Conservation (phyloP, 2,113 vertebrate species). For the Daphoenositta chrysoptera region DNA sequence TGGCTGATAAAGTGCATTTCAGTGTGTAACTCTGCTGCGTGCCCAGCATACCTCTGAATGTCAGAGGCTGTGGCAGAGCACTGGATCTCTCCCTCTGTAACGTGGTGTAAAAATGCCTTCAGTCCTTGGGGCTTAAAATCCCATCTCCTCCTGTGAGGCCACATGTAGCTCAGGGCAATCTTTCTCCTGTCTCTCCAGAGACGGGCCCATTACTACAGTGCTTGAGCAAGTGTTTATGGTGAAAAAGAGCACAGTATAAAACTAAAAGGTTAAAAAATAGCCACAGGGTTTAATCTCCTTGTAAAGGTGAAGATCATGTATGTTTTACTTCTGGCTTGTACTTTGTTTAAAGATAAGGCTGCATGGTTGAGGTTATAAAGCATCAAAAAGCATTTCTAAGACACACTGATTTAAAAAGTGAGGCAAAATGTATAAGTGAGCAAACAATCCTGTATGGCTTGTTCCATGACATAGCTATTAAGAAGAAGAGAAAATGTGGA, state of each 20-base stretch:
- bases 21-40: background rate
- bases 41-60: background rate
- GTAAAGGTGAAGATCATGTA: background rate
- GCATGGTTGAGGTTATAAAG: background rate
- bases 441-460: background rate
- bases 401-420: background rate
- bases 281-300: background rate
- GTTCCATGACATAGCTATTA: background rate
- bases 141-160: slow-evolving; percentile 8
- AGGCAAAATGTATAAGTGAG: background rate
- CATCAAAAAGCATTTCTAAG: background rate
- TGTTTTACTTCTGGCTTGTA: background rate
- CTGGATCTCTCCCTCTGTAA: background rate
- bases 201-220: background rate
- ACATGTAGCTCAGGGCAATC: background rate
- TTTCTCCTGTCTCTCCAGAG: background rate
- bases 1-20: background rate
- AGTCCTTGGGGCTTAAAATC: background rate
- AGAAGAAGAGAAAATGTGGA: background rate
- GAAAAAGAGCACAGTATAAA: background rate
- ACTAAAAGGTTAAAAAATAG: slow-evolving; percentile 9
- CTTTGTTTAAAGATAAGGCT: background rate
- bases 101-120: background rate
- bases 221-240: background rate
- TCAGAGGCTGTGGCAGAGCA: background rate